These are phyloP conservation scores for Pempheris klunzingeri DNA, from an alignment of 2,797 vertebrate species.

Conservation along the genomic window DNA sequence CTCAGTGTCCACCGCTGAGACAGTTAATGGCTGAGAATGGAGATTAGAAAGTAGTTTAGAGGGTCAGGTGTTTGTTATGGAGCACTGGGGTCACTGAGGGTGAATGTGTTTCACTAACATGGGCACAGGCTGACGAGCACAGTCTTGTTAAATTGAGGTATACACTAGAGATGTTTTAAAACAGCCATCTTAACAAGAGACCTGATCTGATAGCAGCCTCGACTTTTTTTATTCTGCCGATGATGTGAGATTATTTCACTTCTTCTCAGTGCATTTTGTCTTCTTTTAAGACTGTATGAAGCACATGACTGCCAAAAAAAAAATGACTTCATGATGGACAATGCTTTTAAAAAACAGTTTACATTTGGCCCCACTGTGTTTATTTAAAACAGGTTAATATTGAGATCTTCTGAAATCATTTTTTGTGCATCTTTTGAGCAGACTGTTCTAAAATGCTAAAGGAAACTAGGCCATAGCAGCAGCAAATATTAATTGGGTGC, in stretches of 20 bases:
- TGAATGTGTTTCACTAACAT: conserved; percentile 5
- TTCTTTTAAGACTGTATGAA: not conserved
- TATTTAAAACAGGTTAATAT: not conserved
- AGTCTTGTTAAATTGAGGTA: not conserved
- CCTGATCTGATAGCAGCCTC: not conserved
- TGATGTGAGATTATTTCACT: not conserved
- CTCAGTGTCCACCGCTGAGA: conserved; percentile 41
- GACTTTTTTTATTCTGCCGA: not conserved
- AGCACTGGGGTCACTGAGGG: conserved; percentile 42
- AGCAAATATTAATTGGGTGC: conserved; percentile 3
- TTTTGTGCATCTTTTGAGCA: not conserved
- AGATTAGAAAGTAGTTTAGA: conserved; percentile 72
- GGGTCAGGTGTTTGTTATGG: conserved; percentile 69
- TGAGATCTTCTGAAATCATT: not conserved
- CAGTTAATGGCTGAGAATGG: conserved; percentile 57
- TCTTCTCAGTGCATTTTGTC: not conserved
- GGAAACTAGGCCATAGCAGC: not conserved
- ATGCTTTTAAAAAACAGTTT: not conserved
- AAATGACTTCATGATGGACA: not conserved
- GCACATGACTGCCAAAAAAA: not conserved
- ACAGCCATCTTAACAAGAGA: not conserved
- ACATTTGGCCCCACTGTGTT: not conserved
- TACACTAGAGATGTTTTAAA: not conserved
- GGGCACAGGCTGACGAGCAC: not conserved
- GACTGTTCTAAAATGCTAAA: not conserved